These are phyloP conservation scores for Ornithoptera priamus DNA, from an alignment of 2,888 invertebrate species.

Conservation along the genomic window DNA sequence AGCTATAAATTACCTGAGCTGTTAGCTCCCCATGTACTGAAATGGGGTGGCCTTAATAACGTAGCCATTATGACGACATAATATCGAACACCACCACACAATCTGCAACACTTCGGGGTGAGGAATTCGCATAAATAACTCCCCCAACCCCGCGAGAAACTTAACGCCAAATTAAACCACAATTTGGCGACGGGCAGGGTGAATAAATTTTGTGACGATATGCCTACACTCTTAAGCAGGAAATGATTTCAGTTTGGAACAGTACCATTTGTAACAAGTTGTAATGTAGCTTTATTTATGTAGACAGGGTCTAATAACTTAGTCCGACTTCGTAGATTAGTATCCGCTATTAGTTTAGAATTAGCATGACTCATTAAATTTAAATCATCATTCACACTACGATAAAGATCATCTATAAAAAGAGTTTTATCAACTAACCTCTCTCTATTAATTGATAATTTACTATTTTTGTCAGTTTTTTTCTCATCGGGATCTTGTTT, in stretches of 20 bases:
- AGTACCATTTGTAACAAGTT: conserved; percentile 20
- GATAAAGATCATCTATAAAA: too few species aligned
- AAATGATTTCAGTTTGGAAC: conserved; percentile 46
- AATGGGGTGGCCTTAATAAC: conserved; percentile 18
- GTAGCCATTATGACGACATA: conserved; percentile 33
- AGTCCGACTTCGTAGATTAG: background rate
- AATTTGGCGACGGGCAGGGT: conserved; percentile 59
- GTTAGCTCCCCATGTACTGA: conserved; percentile 1
- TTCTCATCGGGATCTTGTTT: too few species aligned
- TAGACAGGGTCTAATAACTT: background rate
- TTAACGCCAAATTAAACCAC: conserved; percentile 70
- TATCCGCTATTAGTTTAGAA: too few species aligned
- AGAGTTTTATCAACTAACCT: too few species aligned
- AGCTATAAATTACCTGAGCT: conserved; percentile 12
- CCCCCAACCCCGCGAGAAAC: conserved; percentile 46
- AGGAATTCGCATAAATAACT: conserved; percentile 50
- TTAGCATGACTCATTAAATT: too few species aligned
- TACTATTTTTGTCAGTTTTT: too few species aligned
- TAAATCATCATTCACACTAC: too few species aligned
- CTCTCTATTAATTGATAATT: too few species aligned
- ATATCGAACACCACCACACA: conserved; percentile 33
- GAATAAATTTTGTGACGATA: conserved; percentile 66
- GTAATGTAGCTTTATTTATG: background rate
- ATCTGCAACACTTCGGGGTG: conserved; percentile 39
- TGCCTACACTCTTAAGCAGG: conserved; percentile 46